Conservation (phyloP, 2,888 invertebrate species). For the Mimachlamys varia region DNA sequence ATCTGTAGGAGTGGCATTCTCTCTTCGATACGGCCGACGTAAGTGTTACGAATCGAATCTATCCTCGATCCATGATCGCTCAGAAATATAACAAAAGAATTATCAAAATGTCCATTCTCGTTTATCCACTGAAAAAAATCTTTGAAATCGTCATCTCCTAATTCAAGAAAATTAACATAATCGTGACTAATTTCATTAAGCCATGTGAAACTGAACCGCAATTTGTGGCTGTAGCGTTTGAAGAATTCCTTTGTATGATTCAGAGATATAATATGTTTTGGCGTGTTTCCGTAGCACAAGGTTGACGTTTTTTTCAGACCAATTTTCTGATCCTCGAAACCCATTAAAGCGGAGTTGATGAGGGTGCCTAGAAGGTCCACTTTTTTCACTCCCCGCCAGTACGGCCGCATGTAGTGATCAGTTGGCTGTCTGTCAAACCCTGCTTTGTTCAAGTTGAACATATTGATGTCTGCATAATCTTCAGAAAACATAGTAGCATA, state of each 20-base stretch:
- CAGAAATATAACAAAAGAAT: constrained; percentile 93
- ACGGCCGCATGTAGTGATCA: constrained; percentile 66
- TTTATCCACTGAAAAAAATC: constrained; percentile 84
- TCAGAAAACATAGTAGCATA: constrained; percentile 63
- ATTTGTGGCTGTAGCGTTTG: constrained; percentile 86
- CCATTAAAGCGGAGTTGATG: constrained; percentile 55
- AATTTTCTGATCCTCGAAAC: constrained; percentile 60
- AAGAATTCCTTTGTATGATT: constrained; percentile 83
- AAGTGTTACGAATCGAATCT: constrained; percentile 90
- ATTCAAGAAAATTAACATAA: constrained; percentile 89
- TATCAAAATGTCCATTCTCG: constrained; percentile 86
- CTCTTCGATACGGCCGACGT: constrained; percentile 96
- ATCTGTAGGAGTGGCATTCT: constrained; percentile 93
- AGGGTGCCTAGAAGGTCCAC: constrained; percentile 53
- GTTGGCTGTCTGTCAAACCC: constrained; percentile 61
- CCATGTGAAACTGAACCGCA: constrained; percentile 93
- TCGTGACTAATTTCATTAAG: constrained; percentile 94
- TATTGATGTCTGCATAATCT: constrained; percentile 60
- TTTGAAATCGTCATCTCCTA: constrained; percentile 88
- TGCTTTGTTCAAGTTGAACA: constrained; percentile 57
- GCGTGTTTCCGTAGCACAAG: constrained; percentile 86
- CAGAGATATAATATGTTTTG: constrained; percentile 84
- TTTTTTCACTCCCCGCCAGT: constrained; percentile 60
- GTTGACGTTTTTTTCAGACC: constrained; percentile 57
- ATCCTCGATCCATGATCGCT: constrained; percentile 94